Evolutionary conservation across 2,797 vertebrate genomes (phyloP).

Genomic region (Chiropotes sagulatus): DNA sequence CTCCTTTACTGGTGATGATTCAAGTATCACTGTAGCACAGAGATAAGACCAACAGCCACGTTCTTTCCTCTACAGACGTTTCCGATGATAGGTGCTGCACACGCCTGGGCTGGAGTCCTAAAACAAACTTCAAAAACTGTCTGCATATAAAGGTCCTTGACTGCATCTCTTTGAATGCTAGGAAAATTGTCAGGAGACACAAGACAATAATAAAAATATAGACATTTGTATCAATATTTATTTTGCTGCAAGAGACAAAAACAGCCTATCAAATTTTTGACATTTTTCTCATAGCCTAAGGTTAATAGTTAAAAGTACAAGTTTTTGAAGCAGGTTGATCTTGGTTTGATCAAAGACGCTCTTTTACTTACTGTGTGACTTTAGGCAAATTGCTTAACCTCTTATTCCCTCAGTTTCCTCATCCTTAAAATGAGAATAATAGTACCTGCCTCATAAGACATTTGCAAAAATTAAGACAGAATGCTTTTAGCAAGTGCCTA

Average conservation of each 20-base stretch:
- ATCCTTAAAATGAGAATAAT: neutral
- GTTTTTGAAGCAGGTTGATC: neutral
- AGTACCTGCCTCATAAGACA: neutral
- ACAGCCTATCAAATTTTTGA: neutral
- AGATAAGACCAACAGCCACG: neutral
- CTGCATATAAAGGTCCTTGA: neutral
- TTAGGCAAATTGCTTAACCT: neutral
- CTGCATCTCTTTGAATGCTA: slow-evolving; percentile 37
- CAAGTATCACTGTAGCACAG: neutral
- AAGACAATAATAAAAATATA: neutral
- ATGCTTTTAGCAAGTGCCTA: neutral
- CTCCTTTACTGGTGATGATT: slow-evolving; percentile 46
- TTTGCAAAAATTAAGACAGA: slow-evolving; percentile 10
- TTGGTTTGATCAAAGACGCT: neutral
- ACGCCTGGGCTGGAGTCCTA: neutral
- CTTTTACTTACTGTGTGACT: neutral
- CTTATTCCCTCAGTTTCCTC: neutral
- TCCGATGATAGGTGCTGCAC: neutral
- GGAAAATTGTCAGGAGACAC: neutral
- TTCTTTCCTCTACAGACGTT: neutral
- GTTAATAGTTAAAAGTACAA: neutral
- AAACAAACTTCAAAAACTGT: neutral
- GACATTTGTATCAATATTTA: neutral
- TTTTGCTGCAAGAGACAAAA: neutral
- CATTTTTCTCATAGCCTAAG: neutral